These are phyloP conservation scores for Dromius quadrimaculatus DNA, from an alignment of 2,888 invertebrate species.

Conservation along the genomic window DNA sequence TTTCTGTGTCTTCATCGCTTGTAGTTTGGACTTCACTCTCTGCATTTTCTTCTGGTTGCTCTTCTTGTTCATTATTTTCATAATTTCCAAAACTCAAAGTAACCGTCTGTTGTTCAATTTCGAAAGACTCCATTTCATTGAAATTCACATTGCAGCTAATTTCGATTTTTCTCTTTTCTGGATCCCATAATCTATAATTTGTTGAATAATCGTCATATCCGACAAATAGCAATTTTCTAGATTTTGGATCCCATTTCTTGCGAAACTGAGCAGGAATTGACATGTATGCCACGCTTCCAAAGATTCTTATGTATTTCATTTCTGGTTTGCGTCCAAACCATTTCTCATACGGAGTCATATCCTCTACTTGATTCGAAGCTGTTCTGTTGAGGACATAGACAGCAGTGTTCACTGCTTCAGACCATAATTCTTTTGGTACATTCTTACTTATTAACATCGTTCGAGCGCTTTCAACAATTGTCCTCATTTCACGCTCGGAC, in stretches of 20 bases:
- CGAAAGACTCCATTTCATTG: not conserved
- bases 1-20: not conserved
- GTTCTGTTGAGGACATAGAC: too few relatives aligned
- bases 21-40: not conserved
- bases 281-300: too few relatives aligned
- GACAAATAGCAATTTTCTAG: too few relatives aligned
- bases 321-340: too few relatives aligned
- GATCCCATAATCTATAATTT: conserved; percentile 32
- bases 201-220: conserved; percentile 19
- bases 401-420: conserved; percentile 58
- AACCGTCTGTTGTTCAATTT: not conserved
- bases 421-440: conserved; percentile 58
- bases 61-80: not conserved
- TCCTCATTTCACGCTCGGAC: conserved; percentile 57
- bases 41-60: not conserved
- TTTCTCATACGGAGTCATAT: too few relatives aligned
- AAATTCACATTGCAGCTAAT: not conserved
- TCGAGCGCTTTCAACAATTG: conserved; percentile 57
- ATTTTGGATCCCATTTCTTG: too few relatives aligned
- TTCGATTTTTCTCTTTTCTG: not conserved
- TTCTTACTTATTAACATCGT: conserved; percentile 57
- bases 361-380: too few relatives aligned
- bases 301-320: too few relatives aligned
- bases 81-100: not conserved
- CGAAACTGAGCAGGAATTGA: too few relatives aligned